Base-by-base conservation (phyloP, 92 coral and sea anemone species). In the Epizoanthus scotinus region DNA sequence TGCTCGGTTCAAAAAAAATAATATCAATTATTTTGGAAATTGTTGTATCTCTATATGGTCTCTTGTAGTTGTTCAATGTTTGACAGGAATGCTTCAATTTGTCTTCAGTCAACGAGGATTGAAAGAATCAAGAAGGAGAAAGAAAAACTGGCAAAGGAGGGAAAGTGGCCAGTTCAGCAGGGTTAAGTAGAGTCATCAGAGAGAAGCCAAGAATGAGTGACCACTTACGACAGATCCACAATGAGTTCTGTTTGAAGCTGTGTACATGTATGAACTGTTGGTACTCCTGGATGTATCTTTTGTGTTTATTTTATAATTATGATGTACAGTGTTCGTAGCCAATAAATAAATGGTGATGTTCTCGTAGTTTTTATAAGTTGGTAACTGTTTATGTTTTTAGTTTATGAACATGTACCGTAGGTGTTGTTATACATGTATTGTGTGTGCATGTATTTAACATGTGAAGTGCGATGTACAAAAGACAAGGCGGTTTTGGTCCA, bases 71-170 rank as follows among this genome's bases (percentile, higher is more conserved):
- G 6, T 42, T 42, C 10, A 8, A 44, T 44, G 2, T 44, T 15
- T 44, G 15, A 44, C 52, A 44, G 10, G 52, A 44, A 44, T 44
- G 52, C 10, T 44, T 44, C 52, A 44, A 44, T 57, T 4, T 28
- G 13, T 58, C 47, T 74, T 62, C 44, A 74, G 80, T 58, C 80
- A 57, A 74, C 80, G 59, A 74, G 80, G 18, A 74, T 74, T 19
- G 80, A 74, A 38, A 74, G 80, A 74, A 74, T 74, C 20, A 74
- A 57, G 55, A 74, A 74, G 22, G 80, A 74, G 47, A 74, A 74
- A 56, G 80, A 74, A 42, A 74, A 74, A 12, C 34, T 34, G 9
- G 24, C 17, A 8, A 74, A 74, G 47, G 80, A 74, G 59, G 80
- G 80, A 34, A 74, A 58, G 31, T 74, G 80, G 80, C 80, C 80